These are phyloP conservation scores for Spinibarbus caldwelli DNA, from an alignment of 2,797 vertebrate species.

Conservation along the genomic window DNA sequence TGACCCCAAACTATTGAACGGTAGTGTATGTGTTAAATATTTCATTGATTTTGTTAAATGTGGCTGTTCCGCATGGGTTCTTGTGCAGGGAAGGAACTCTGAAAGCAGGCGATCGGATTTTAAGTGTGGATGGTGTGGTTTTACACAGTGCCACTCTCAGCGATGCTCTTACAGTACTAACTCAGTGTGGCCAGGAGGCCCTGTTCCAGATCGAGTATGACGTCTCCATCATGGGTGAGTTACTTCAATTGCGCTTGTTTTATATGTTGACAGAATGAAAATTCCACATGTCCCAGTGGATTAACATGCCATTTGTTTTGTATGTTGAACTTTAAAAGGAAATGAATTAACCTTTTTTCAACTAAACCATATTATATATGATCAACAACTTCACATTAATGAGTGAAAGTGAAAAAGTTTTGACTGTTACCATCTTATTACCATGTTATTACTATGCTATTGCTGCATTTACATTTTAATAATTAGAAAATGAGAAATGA, in stretches of 20 bases:
- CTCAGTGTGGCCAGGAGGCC: conserved; percentile 91
- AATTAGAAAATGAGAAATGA: background rate
- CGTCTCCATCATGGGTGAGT: conserved; percentile 90
- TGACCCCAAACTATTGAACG: background rate
- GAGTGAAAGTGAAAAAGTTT: too few relatives aligned
- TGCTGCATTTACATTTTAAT: background rate
- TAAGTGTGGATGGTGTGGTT: conserved; percentile 90
- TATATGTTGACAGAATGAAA: background rate
- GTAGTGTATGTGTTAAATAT: background rate
- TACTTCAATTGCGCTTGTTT: background rate
- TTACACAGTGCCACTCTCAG: conserved; percentile 87
- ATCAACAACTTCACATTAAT: too few relatives aligned
- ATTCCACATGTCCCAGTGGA: background rate
- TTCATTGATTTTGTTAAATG: background rate
- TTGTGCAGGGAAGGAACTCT: conserved; percentile 89
- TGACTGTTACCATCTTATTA: background rate
- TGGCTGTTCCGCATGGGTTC: background rate
- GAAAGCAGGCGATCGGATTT: conserved; percentile 88
- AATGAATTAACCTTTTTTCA: background rate
- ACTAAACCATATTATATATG: too few relatives aligned
- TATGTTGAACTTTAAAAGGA: background rate
- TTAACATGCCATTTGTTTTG: background rate
- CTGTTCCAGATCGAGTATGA: conserved; percentile 96
- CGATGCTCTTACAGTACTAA: conserved; percentile 85
- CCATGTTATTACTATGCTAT: background rate